phyloP scores from a whole-genome alignment of 1,140 invertebrate genomes.

The Gonioctena quinquepunctata region DNA sequence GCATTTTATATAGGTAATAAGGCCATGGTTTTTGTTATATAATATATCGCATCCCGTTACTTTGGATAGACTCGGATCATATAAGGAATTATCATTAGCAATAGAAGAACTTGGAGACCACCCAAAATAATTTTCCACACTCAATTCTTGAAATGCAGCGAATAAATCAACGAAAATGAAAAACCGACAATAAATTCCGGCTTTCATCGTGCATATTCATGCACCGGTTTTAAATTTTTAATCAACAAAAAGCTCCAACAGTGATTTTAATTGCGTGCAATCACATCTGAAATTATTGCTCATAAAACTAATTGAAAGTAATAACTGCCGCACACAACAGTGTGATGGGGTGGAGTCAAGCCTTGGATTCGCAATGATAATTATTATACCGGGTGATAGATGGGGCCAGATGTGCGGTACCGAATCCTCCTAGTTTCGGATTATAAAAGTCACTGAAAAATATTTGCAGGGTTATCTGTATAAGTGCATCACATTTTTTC shows the following conservation, averaged over 20 bases:
- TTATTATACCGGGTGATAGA: not conserved
- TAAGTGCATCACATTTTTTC: too few relatives aligned
- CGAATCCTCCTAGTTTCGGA: too few relatives aligned
- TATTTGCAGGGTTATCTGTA: too few relatives aligned
- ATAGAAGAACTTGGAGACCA: too few relatives aligned
- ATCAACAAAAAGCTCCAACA: slow-evolving; percentile 14
- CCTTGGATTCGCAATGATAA: not conserved
- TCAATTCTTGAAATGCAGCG: not conserved
- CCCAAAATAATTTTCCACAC: not conserved
- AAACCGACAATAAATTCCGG: not conserved
- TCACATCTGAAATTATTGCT: slow-evolving; percentile 13
- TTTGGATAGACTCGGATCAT: too few relatives aligned
- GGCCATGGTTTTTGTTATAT: too few relatives aligned
- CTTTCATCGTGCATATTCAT: not conserved
- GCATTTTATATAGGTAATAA: too few relatives aligned
- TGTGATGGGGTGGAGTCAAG: not conserved
- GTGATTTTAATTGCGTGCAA: slow-evolving; percentile 11
- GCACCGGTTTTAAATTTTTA: not conserved
- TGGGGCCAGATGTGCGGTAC: too few relatives aligned
- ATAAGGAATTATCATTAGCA: too few relatives aligned
- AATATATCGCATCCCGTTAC: too few relatives aligned
- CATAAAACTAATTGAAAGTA: slow-evolving; percentile 12
- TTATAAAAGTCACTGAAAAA: too few relatives aligned
- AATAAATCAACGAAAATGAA: not conserved
- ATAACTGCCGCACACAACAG: not conserved